A percentile compares a stretch with the other conserved stretches of the same genome.
Evolutionary conservation across 2,113 vertebrate species (phyloP).

Genomic region (Protomyctophum bolini): DNA sequence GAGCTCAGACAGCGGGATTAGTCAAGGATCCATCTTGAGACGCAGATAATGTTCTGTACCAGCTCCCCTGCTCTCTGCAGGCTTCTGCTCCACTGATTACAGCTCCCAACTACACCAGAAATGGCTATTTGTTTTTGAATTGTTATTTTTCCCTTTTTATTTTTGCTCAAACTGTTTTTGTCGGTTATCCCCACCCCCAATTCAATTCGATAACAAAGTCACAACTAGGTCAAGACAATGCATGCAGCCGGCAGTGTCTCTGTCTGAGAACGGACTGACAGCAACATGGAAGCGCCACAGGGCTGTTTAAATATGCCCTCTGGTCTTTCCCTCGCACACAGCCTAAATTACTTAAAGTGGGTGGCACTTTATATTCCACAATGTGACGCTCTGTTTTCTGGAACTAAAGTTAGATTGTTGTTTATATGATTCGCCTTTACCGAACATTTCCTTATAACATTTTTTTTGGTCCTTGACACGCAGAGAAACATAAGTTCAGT

Average conservation of each 20-base stretch:
- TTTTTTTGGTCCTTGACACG: constrained; percentile 9
- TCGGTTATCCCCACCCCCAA: constrained; percentile 57
- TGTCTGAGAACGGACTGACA: constrained; percentile 60
- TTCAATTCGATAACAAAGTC: constrained; percentile 61
- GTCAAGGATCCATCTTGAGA: constrained; percentile 83
- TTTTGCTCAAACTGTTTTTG: constrained; percentile 60
- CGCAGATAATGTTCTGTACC: constrained; percentile 76
- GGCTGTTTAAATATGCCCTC: constrained; percentile 70
- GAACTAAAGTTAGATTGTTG: constrained; percentile 1
- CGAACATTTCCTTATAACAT: constrained; percentile 29
- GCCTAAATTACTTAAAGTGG: constrained; percentile 61
- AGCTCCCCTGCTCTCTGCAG: constrained; percentile 66
- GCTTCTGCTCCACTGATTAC: constrained; percentile 72
- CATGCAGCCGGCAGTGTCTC: constrained; percentile 47
- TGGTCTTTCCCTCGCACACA: constrained; percentile 44
- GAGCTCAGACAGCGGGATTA: constrained; percentile 80
- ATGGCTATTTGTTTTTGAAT: constrained; percentile 73
- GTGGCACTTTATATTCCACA: constrained; percentile 40
- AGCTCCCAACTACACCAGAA: constrained; percentile 69
- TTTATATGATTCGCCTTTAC: constrained; percentile 48
- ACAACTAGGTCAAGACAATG: constrained; percentile 76
- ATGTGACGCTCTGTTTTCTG: constrained; percentile 35
- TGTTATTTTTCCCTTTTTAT: constrained; percentile 45
- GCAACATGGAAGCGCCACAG: constrained; percentile 68
- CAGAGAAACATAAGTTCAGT: constrained; percentile 41